Percentiles rank a stretch among this genome's conserved stretches.
Evolutionary conservation across 2,113 vertebrate species (phyloP).

Genomic region (Peromyscus californicus): DNA sequence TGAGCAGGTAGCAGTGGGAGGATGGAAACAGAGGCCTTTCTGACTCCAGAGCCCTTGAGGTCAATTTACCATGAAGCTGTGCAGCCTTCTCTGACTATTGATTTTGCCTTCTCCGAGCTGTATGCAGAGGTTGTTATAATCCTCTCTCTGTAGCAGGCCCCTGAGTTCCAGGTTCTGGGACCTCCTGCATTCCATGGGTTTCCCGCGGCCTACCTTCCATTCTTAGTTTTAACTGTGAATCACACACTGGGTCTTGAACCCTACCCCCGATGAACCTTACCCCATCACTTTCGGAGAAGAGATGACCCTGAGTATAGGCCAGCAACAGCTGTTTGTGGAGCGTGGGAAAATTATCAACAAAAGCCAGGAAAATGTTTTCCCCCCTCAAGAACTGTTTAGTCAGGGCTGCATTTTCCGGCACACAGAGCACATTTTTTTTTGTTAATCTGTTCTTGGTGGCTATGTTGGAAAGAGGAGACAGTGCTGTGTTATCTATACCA

Average conservation of each 20-base stretch:
- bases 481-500: conserved; percentile 83
- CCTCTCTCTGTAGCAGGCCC: background rate
- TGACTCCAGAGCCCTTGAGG: background rate
- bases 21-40: background rate
- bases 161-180: background rate
- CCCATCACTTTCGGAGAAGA: conserved; percentile 56
- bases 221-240: background rate
- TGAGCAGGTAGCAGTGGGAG: background rate
- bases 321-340: conserved; percentile 80
- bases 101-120: background rate
- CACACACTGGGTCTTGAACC: background rate
- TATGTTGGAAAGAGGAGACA: conserved; percentile 81
- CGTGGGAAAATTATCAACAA: conserved; percentile 85
- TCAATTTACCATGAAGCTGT: background rate
- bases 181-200: background rate
- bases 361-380: conserved; percentile 73
- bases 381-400: conserved; percentile 85
- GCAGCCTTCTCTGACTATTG: background rate
- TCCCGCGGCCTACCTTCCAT: background rate
- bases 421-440: conserved; percentile 81
- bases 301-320: conserved; percentile 72
- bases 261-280: background rate
- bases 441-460: conserved; percentile 84
- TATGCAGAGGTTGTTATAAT: background rate
- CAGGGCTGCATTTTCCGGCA: conserved; percentile 85